Percentiles rank a stretch among this genome's conserved stretches.
phyloP scores from a whole-genome alignment of 2,888 invertebrate genomes.

The Microctonus brassicae region DNA sequence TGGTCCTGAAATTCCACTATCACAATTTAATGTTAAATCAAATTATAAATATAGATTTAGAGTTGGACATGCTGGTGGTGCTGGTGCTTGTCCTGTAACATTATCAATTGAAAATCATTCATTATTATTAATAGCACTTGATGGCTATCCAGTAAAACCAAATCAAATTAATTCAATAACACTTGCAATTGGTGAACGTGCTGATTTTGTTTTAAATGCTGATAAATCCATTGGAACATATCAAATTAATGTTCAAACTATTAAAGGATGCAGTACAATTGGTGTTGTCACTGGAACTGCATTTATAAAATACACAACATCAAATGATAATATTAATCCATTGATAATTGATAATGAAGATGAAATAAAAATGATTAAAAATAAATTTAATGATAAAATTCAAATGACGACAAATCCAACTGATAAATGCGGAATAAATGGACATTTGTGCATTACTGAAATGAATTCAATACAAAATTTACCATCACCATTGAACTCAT shows the following conservation, averaged over 20 bases:
- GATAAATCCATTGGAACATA: conserved; percentile 73
- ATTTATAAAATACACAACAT: conserved; percentile 70
- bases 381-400: conserved; percentile 38
- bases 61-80: conserved; percentile 77
- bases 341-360: background rate
- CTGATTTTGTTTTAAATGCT: conserved; percentile 81
- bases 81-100: conserved; percentile 78
- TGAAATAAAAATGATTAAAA: background rate
- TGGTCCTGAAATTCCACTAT: conserved; percentile 63
- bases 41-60: conserved; percentile 78
- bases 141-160: conserved; percentile 78
- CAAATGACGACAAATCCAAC: conserved; percentile 57
- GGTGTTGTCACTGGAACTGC: conserved; percentile 73
- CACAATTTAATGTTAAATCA: conserved; percentile 72
- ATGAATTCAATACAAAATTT: conserved; percentile 73
- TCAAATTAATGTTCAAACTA: conserved; percentile 74
- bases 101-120: conserved; percentile 77
- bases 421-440: conserved; percentile 70
- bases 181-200: conserved; percentile 80
- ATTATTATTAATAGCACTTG: conserved; percentile 78
- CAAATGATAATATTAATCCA: background rate
- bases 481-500: conserved; percentile 70
- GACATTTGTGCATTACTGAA: conserved; percentile 74
- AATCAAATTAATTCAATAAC: conserved; percentile 73
- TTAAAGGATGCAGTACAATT: conserved; percentile 70